A percentile compares a stretch with the other conserved stretches of the same genome.
phyloP scores from a whole-genome alignment of 2,113 vertebrate species.

The Aplodontia rufa region DNA sequence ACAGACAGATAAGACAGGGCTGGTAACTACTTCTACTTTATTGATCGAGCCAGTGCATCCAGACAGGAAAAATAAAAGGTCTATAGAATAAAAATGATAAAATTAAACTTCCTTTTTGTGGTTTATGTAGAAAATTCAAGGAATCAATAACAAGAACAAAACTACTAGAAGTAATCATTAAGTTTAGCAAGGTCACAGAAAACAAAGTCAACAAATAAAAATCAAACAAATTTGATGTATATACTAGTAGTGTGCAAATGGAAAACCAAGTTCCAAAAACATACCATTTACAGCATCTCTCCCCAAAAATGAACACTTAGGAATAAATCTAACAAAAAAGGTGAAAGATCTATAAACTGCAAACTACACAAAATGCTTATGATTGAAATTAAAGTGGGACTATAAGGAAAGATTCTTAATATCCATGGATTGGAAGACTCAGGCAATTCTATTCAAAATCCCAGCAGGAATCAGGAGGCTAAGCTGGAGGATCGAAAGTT shows the following conservation, averaged over 20 bases:
- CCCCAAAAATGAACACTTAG: neutral
- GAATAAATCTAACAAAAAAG: slow-evolving; percentile 8
- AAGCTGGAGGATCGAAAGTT: neutral
- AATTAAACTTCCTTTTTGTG: neutral
- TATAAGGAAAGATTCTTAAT: neutral
- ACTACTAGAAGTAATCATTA: neutral
- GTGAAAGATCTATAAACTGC: neutral
- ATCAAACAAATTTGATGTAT: neutral
- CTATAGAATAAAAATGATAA: neutral
- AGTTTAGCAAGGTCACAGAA: neutral
- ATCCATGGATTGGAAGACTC: neutral
- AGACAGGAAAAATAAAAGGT: neutral
- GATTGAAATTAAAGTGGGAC: neutral
- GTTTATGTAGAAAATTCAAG: neutral
- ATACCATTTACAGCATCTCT: neutral
- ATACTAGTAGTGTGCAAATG: neutral
- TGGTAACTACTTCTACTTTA: neutral
- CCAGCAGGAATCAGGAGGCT: neutral
- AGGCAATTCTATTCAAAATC: neutral
- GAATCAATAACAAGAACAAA: neutral
- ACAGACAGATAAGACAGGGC: neutral
- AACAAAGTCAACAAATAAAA: neutral
- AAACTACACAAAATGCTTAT: neutral
- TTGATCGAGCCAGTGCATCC: neutral
- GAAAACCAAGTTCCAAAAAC: neutral